Evolutionary conservation across 1,140 invertebrate species (phyloP), one percentile per base, ranked within the genome.

Genomic region (Papilio aristodemus): DNA sequence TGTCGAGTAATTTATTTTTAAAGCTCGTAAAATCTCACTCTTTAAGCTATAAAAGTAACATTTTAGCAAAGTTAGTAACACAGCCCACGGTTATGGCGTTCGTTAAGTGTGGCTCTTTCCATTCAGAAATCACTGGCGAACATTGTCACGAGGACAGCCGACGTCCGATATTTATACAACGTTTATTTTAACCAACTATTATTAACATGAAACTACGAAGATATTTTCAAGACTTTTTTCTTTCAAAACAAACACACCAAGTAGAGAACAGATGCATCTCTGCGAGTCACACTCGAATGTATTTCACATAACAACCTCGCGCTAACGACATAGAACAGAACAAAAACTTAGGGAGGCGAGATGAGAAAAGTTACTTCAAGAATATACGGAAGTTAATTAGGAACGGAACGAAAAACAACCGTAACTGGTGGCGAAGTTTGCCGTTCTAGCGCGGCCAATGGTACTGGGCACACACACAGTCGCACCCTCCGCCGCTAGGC

Each of bases 301-400:
- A 86, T 81, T 87, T 86, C 86, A 86, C 85, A 82, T 83, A 82
- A 76, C 77, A 84, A 85, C 79, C 77, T 57, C 71, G 68, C 66
- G 69, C 80, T 85, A 84, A 75, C 77, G 71, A 74, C 77, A 81
- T 79, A 72, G 66, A 81, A 80, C 75, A 64, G 73, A 78, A 72
- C 73, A 81, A 87, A 84, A 89, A 86, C 79, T 81, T 74, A 72
- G 75, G 71, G 64, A 81, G 62, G 78, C 80, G 83, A 87, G 87
- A 89, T 90, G 89, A 89, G 84, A 89, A 91, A 90, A 91, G 87
- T 90, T 91, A 89, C 84, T 86, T 87, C 82, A 85, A 89, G 87
- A 91, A 89, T 89, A 86, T 85, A 89, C 89, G 89, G 85, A 89
- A 90, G 87, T 89, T 89, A 91, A 91, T 91, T 91, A 91, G 83